phyloP scores from a whole-genome alignment of 2,888 invertebrate species.

The Anarsia innoxiella region DNA sequence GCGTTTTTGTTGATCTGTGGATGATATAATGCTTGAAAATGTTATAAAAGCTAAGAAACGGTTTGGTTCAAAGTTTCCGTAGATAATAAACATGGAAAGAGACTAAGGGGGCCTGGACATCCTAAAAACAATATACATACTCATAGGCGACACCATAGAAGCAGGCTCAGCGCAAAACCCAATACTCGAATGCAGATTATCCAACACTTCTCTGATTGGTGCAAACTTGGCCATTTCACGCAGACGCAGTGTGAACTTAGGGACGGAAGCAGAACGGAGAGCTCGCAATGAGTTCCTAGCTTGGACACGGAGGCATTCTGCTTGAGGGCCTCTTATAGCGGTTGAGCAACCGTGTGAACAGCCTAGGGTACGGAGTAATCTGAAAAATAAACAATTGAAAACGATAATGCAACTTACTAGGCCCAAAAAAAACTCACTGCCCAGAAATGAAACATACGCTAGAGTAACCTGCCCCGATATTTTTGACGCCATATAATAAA shows the following conservation, averaged over 20 bases:
- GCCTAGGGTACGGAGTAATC: conserved; percentile 91
- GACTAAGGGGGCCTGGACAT: no score
- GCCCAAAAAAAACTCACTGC: no score
- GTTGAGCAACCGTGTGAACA: conserved; percentile 94
- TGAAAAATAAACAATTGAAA: conserved; percentile 45
- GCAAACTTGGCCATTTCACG: conserved; percentile 85
- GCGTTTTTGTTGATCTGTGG: conserved; percentile 81
- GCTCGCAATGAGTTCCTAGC: conserved; percentile 81
- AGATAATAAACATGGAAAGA: no score
- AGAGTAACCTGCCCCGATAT: no score
- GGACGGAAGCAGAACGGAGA: conserved; percentile 77
- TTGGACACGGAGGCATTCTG: conserved; percentile 92
- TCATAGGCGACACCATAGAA: conserved; percentile 88
- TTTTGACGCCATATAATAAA: no score
- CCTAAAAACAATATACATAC: conserved; percentile 76
- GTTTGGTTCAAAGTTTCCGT: no score
- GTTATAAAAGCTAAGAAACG: no score
- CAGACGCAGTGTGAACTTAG: conserved; percentile 70
- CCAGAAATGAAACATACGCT: no score
- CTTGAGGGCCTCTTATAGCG: conserved; percentile 90
- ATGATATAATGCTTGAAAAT: no score
- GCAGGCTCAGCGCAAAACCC: conserved; percentile 96
- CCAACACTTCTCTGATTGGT: conserved; percentile 88
- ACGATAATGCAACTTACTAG: no score
- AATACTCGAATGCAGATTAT: conserved; percentile 95